Conservation (phyloP, 1,140 invertebrate species). For the Oryctes rhinoceros region DNA sequence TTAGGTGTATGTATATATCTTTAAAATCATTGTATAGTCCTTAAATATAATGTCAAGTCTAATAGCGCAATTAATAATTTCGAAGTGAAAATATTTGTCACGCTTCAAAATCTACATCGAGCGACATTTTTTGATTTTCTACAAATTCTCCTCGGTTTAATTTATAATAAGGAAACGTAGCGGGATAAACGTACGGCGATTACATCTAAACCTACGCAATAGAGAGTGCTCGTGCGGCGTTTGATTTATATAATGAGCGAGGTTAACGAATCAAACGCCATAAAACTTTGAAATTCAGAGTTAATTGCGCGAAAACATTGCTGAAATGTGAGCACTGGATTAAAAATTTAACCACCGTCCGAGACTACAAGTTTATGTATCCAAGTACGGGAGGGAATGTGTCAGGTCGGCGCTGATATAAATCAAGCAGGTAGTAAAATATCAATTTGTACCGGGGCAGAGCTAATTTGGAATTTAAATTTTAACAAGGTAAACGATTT, state of each 20-base stretch:
- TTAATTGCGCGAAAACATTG: constrained; percentile 18
- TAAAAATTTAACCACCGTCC: constrained; percentile 22
- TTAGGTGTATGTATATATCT: too few relatives aligned
- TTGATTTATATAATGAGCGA: constrained; percentile 23
- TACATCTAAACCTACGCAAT: background rate
- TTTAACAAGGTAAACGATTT: constrained; percentile 7
- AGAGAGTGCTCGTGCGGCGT: background rate
- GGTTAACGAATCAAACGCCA: background rate
- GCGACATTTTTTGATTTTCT: too few relatives aligned
- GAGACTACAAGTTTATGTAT: background rate
- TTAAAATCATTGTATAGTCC: too few relatives aligned
- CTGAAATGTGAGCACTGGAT: background rate
- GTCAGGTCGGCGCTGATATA: background rate
- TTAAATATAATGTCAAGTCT: too few relatives aligned
- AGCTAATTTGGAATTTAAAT: constrained; percentile 33
- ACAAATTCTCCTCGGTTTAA: background rate
- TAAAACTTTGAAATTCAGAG: background rate
- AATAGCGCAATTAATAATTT: too few relatives aligned
- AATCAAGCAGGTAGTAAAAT: constrained; percentile 30
- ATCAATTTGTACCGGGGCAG: background rate
- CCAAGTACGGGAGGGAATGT: constrained; percentile 8
- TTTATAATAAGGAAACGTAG: background rate
- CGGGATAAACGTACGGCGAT: background rate
- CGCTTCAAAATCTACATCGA: too few relatives aligned
- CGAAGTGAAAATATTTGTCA: too few relatives aligned